Percentiles rank a stretch among this genome's conserved stretches.
Evolutionary conservation across 2,113 vertebrate genomes (phyloP).

Genomic region (Fregetta grallaria): DNA sequence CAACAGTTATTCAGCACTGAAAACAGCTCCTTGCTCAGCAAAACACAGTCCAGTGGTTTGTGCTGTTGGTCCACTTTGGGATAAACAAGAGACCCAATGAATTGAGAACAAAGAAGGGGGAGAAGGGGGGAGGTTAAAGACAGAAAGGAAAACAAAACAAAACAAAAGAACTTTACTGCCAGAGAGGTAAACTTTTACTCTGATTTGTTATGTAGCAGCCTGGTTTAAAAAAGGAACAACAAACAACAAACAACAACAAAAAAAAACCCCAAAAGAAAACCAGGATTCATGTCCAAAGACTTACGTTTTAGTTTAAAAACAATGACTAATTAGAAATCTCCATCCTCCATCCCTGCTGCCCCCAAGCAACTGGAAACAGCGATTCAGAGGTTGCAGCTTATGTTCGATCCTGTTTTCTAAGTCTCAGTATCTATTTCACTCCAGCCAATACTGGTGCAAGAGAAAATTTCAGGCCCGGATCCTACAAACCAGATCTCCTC

Average conservation of each 20-base stretch:
- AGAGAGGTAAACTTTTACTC: constrained; percentile 66
- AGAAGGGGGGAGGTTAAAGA: not conserved
- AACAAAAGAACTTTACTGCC: not conserved
- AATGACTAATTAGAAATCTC: not conserved
- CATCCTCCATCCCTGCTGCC: not conserved
- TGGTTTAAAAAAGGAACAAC: constrained; percentile 7
- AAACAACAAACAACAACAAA: not conserved
- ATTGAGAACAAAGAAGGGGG: not conserved
- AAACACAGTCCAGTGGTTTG: constrained; percentile 43
- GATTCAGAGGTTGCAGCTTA: not conserved
- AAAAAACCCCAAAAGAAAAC: not conserved
- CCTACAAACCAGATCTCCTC: not conserved
- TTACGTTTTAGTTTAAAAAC: constrained; percentile 11
- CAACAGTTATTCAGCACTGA: not conserved
- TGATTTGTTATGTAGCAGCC: constrained; percentile 24
- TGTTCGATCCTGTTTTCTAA: not conserved
- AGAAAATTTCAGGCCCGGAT: not conserved
- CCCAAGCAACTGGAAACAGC: not conserved
- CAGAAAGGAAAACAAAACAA: not conserved
- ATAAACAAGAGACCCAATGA: constrained; percentile 32
- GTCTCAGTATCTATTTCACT: constrained; percentile 10
- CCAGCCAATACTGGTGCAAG: constrained; percentile 54
- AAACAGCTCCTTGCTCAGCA: constrained; percentile 40
- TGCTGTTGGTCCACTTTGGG: constrained; percentile 73
- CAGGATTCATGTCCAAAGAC: constrained; percentile 29